phyloP scores from a whole-genome alignment of 2,888 invertebrate species.

The Drosophila lutescens region DNA sequence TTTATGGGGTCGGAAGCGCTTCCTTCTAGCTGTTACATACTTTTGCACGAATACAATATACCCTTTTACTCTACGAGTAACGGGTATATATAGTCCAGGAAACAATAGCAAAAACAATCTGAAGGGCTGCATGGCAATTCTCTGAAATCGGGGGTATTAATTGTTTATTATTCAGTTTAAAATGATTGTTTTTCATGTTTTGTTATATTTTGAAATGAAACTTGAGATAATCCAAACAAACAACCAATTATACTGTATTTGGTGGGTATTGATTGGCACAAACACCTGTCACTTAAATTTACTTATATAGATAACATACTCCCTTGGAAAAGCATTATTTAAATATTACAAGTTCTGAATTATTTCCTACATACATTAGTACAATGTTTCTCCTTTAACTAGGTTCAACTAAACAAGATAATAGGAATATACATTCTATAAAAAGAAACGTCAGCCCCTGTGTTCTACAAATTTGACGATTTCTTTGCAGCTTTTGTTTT shows the following conservation, averaged over 20 bases:
- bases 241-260: not conserved
- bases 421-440: not conserved
- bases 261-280: too few species aligned
- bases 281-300: not conserved
- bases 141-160: not conserved
- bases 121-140: not conserved
- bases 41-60: too few species aligned
- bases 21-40: too few species aligned
- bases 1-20: too few species aligned
- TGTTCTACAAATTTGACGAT: constrained; percentile 3
- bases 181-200: not conserved
- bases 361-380: not conserved
- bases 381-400: not conserved
- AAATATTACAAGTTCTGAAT: not conserved
- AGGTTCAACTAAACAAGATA: not conserved
- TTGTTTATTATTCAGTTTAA: constrained; percentile 10
- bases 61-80: too few species aligned
- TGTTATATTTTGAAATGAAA: not conserved
- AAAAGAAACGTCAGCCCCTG: not conserved
- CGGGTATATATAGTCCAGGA: too few species aligned
- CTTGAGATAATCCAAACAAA: constrained; percentile 1
- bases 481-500: constrained; percentile 22
- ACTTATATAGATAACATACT: not conserved
- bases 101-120: constrained; percentile 6
- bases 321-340: not conserved